Evolutionary conservation across 2,888 invertebrate genomes (phyloP), one percentile per base, ranked within the genome.

Genomic region (Bibio marci): DNA sequence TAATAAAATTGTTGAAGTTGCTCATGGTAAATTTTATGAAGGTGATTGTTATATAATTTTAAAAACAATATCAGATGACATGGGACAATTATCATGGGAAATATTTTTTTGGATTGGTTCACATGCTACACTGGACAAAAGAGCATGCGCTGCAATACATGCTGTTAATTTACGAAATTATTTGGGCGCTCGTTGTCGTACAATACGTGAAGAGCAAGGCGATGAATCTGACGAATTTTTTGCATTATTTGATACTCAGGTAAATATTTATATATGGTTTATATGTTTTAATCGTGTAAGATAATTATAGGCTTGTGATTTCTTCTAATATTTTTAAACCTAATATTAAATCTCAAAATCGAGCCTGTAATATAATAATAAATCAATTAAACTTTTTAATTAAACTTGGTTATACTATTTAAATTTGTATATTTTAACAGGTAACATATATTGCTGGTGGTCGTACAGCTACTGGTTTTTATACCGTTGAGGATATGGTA

Each of bases 51-150:
- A 99, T 61, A 95, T 99, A 49, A 73, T 99, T 34, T 63, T 97
- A 41, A 88, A 91, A 62, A 95, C 95, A 0, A 70, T 67, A 30
- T 62, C 80, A 30, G 91, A 91, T 54, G 86, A 87, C 38, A 72
- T 78, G 50, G 80, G 86, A 11, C 81, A 82, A 41, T 63, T 95
- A 6, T 71, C 74, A 40, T 97, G 97, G 91, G 81, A 90, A 50
- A 99, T 99, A 52, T 98, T 81, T 65, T 99, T 95, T 62, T 98
- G 97, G 98, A 98, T 99, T 52, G 98, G 98, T 26, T 85, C 81
- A 44, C 81, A 88, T 54, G 86, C 94, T 3, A 80, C 94, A 11
- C 83, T 94, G 65, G 71, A 62, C 36, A 62, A 62, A 43, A 50
- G 60, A 6, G 62, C 62, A 11, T 62, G 63, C 43, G 59, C 62